Evolutionary conservation across 2,797 vertebrate genomes (phyloP), one percentile per base, ranked within the genome.

Genomic region (Schizopygopsis pylzovi): DNA sequence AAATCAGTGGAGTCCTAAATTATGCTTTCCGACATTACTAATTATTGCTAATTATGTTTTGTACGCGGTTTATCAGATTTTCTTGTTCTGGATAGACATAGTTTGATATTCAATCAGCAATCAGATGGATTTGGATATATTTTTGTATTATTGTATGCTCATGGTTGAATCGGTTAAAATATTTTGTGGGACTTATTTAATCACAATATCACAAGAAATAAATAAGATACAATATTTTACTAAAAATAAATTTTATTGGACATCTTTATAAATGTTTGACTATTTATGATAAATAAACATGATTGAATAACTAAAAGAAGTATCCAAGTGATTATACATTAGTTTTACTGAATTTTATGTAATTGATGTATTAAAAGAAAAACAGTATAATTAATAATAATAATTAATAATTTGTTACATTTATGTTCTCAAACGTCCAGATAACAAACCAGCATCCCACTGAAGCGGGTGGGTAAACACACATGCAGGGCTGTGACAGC

Each of bases 11-110:
- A 33, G 49, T 79, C 49, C 39, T 71, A 79, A 59, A 84, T 79
- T 59, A 70, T 84, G 49, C n/a, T 71, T 67, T 85, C 83, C 52
- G 63, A 59, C 76, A 79, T 79, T 2, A 39, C 22, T 79, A 70
- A 84, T 79, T 84, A 84, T 79, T 70, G 49, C 39, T 84, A 59
- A 85, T 67, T 84, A 75, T 77, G 59, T 77, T 77, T 71, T 70
- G 65, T 47, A 47, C 20, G n/a, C 39, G 71, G 63, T 85, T 79
- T 71, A 59, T 71, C 52, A 12, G 41, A 85, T 47, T 79, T 61
- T 45, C 63, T 54, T 5, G 47, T 6, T 54, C 61, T 56, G 37
- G 56, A 61, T 45, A 0, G 33, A 77, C 61, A 54, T 33, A 37
- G 25, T 65, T 63, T 73, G 6, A 77, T 68, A 68, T 52, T 43